Evolutionary conservation across 2,888 invertebrate genomes (phyloP).

Genomic region (Hedychridium roseum): DNA sequence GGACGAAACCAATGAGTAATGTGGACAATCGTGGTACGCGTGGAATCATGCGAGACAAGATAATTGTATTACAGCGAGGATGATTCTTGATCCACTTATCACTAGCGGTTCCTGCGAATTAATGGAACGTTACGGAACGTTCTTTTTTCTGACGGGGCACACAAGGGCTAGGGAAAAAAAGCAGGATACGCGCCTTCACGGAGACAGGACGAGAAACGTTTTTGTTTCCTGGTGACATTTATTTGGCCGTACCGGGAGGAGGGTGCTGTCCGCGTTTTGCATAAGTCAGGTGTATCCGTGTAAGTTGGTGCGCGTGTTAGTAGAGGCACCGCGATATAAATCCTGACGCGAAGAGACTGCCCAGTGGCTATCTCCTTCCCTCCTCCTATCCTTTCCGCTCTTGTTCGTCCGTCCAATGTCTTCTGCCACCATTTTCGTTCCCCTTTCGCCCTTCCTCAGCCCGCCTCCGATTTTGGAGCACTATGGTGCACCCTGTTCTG

Average conservation of each 20-base stretch:
- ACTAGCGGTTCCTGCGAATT: no score
- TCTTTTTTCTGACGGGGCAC: no score
- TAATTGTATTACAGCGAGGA: no score
- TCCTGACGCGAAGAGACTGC: slow-evolving; percentile 52
- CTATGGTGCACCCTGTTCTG: slow-evolving; percentile 59
- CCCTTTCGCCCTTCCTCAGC: slow-evolving; percentile 18
- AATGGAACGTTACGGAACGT: no score
- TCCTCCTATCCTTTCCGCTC: slow-evolving; percentile 22
- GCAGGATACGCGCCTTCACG: no score
- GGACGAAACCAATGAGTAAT: no score
- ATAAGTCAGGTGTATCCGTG: slow-evolving; percentile 61
- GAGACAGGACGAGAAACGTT: slow-evolving; percentile 45
- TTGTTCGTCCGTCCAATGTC: no score
- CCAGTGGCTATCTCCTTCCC: slow-evolving; percentile 48
- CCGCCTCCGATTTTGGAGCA: slow-evolving; percentile 38
- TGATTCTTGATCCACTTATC: no score
- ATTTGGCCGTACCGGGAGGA: slow-evolving; percentile 53
- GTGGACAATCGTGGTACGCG: no score
- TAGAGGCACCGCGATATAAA: slow-evolving; percentile 57
- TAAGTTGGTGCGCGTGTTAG: slow-evolving; percentile 45
- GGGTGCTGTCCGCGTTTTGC: slow-evolving; percentile 55
- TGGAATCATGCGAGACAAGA: no score
- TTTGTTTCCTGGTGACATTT: slow-evolving; percentile 61
- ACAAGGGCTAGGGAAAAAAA: no score
- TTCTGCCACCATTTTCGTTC: slow-evolving; percentile 17